Base-by-base conservation (phyloP, 2,113 vertebrate genomes). In the Pachypanchax playfairii region DNA sequence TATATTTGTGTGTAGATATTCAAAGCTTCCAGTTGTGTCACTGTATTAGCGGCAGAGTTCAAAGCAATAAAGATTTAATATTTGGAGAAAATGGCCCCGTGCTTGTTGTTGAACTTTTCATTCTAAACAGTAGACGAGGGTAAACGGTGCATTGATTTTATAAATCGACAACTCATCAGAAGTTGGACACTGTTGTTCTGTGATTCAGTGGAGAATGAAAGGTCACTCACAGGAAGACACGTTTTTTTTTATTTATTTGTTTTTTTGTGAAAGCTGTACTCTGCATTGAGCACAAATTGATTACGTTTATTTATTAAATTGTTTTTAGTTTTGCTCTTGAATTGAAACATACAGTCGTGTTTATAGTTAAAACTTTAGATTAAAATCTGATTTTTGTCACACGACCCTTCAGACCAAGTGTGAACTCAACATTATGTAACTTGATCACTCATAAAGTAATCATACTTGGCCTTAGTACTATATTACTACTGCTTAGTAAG, bases 391-490 rank as follows among this genome's bases (percentile, higher is more conserved):
- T n/a, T n/a, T n/a, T n/a, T n/a, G n/a, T n/a, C 1, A 42, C 35
- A 47, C 22, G 36, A 44, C 28, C 59, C 33, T 49, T 64, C 26
- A 18, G 49, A 49, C 35, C 50, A 17, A 4, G 6, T 54, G 29
- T 66, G 75, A 84, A 65, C 64, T 57, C 38, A 1, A 15, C 26
- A 9, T 83, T 80, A 73, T 61, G 42, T 68, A 87, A 85, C 63
- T 31, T 82, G 83, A 84, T 80, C 64, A 65, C 72, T 86, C 72
- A 75, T 84, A 70, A 82, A 66, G 53, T 9, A 80, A 54, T 48
- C 55, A 71, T 10, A 15, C 36, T 24, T 14, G 24, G 54, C 36
- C 53, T 75, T 51, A 65, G 75, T 59, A 39, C 39, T 22, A n/a
- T n/a, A n/a, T n/a, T n/a, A n/a, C n/a, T n/a, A n/a, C n/a, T n/a